Base-by-base conservation (phyloP, 2,888 invertebrate genomes). In the Diplolepis rosae region DNA sequence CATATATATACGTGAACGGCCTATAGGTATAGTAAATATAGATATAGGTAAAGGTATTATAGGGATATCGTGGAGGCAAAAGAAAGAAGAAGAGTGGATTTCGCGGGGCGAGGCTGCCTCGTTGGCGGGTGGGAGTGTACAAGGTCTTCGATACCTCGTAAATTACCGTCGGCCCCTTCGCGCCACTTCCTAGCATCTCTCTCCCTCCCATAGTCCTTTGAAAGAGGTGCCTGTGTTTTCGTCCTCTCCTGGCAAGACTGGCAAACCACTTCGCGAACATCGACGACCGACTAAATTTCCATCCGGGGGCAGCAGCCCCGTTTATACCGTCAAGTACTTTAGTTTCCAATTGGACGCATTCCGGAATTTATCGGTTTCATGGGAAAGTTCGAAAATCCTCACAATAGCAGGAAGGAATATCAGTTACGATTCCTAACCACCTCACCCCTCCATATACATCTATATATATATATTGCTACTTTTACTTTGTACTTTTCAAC, bases 61-160 rank as follows among this genome's bases (percentile, higher is more conserved):
- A 51, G 66, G 69, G 52, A 67, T 69, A 74, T 70, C 22, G 61
- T 61, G 50, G 27, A 22, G 28, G 28, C 18, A 54, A 52, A 42
- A 27, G 24, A 70, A 71, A 30, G 70, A 28, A 71, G 71, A 74
- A 79, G 83, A 85, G 84, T 81, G 84, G 84, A 85, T 86, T 86
- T 84, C 81, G 84, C 83, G 82, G 85, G 85, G 84, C 83, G 82
- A 83, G 85, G 84, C 84, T 82, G 81, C 76, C 82, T 83, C 83
- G 84, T 86, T 85, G 85, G 80, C 82, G 85, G 86, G 86, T 87
- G 85, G 85, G 87, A 87, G 87, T 85, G 85, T 86, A 87, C 87
- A 88, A 87, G 86, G 88, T 86, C 87, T 87, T 88, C 88, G 87
- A 86, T 88, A 88, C 87, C 87, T 88, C 88, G 87, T 88, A 88